Evolutionary conservation across 2,113 vertebrate species (phyloP).

Genomic region (Bolborhynchus lineola): DNA sequence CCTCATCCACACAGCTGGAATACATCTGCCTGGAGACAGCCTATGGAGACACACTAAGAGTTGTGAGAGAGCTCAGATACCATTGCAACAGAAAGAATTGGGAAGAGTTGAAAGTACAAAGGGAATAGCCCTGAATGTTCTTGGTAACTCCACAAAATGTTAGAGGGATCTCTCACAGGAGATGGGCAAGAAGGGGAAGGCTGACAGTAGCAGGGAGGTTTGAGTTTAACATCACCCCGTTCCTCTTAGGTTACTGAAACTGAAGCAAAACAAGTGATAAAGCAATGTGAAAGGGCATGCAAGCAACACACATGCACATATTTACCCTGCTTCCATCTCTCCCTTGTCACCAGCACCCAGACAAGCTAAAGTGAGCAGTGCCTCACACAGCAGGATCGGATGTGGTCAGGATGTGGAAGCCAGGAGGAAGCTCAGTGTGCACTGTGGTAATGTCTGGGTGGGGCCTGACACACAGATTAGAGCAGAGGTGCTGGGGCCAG

Average conservation of each 20-base stretch:
- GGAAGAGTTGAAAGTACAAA: background rate
- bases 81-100: background rate
- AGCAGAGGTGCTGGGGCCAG: constrained; percentile 63
- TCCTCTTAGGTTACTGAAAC: background rate
- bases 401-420: constrained; percentile 79
- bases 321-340: constrained; percentile 18
- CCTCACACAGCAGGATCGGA: constrained; percentile 65
- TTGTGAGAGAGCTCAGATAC: background rate
- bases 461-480: constrained; percentile 50
- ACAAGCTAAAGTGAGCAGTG: background rate
- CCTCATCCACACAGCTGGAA: background rate
- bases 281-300: background rate
- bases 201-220: background rate
- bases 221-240: background rate
- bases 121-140: background rate
- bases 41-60: background rate
- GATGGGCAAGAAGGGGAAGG: background rate
- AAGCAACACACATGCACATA: background rate
- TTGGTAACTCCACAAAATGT: background rate
- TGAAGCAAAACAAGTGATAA: background rate
- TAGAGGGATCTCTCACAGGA: background rate
- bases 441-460: constrained; percentile 72
- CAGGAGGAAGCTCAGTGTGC: constrained; percentile 61
- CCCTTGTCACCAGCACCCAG: background rate
- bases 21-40: background rate